phyloP scores from a whole-genome alignment of 1,140 invertebrate species.

The Calycopis cecrops region DNA sequence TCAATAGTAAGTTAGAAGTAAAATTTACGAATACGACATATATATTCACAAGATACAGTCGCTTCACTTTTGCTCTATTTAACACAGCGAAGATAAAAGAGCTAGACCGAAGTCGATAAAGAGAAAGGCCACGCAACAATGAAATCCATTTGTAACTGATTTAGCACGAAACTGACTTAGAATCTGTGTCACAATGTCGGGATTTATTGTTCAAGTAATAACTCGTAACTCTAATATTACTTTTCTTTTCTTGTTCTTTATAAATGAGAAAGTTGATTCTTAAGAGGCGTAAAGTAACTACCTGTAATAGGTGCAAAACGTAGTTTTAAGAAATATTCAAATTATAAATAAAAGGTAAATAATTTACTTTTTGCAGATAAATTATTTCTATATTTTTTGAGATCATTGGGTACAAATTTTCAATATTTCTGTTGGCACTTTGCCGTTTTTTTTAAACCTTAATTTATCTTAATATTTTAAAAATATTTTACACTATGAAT shows the following conservation, averaged over 20 bases:
- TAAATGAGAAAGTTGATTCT: too few relatives aligned
- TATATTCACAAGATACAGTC: slow-evolving; percentile 10
- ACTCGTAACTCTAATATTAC: not conserved
- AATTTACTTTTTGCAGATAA: too few relatives aligned
- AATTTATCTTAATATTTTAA: too few relatives aligned
- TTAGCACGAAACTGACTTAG: slow-evolving; percentile 7
- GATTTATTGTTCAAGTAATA: slow-evolving; percentile 1
- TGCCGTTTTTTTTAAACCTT: too few relatives aligned
- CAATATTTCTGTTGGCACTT: too few relatives aligned
- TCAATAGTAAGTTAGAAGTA: slow-evolving; percentile 19
- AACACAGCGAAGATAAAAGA: slow-evolving; percentile 17
- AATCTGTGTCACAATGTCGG: slow-evolving; percentile 3
- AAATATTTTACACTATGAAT: too few relatives aligned
- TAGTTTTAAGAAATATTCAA: too few relatives aligned
- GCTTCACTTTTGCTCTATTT: slow-evolving; percentile 20
- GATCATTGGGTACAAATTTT: too few relatives aligned
- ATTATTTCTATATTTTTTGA: too few relatives aligned
- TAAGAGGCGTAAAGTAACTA: too few relatives aligned
- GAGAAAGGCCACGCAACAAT: slow-evolving; percentile 14
- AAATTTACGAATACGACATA: slow-evolving; percentile 19
- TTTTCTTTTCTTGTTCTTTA: not conserved
- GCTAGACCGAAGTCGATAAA: slow-evolving; percentile 19
- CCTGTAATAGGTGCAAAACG: too few relatives aligned
- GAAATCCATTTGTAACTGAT: slow-evolving; percentile 13
- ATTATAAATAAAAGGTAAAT: too few relatives aligned